phyloP scores from a whole-genome alignment of 2,113 vertebrate genomes.

The Ceyx margarethae region DNA sequence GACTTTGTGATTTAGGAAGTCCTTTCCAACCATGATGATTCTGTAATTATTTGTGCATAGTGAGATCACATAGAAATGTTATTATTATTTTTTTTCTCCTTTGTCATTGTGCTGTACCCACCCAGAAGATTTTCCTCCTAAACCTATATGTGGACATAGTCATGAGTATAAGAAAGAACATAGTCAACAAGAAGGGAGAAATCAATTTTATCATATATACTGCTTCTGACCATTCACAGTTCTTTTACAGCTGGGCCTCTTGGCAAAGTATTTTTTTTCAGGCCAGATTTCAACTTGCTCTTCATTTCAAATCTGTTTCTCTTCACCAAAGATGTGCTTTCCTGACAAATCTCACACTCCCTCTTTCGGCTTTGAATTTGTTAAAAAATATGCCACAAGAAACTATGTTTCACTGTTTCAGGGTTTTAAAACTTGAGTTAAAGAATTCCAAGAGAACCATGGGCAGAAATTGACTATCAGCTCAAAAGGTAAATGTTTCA shows the following conservation, averaged over 20 bases:
- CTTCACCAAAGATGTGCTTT: background rate
- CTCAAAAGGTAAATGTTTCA: background rate
- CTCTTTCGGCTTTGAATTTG: background rate
- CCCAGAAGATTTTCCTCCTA: background rate
- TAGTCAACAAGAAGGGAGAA: background rate
- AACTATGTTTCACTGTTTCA: background rate
- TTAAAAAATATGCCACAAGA: background rate
- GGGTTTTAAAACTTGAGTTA: background rate
- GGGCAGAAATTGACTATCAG: background rate
- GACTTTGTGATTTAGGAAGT: too few species aligned
- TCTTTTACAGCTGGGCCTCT: background rate
- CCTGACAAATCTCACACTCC: background rate
- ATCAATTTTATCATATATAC: background rate
- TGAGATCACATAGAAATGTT: background rate
- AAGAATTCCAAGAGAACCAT: background rate
- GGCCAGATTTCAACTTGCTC: background rate
- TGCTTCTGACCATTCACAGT: background rate
- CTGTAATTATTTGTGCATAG: too few species aligned
- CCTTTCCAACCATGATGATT: too few species aligned
- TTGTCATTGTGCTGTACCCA: background rate
- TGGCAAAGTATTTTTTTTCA: background rate
- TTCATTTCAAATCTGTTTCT: background rate
- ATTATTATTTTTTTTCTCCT: background rate
- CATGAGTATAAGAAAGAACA: background rate
- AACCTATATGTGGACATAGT: rapidly evolving